Evolutionary conservation across 2,113 vertebrate genomes (phyloP).

Genomic region (Anhinga rufa): DNA sequence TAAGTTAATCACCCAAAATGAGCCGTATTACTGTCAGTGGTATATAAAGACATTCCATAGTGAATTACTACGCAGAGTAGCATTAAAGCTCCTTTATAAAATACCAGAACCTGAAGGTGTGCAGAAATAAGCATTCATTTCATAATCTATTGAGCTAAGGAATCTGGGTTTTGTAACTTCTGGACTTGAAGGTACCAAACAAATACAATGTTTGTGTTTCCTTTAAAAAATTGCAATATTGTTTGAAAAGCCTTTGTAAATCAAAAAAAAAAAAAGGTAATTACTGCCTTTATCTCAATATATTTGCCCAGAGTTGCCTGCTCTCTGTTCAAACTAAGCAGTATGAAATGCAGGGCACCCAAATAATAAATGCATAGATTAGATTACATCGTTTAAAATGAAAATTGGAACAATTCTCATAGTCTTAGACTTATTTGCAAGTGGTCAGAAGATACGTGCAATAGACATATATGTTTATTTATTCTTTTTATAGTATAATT

Average conservation of each 20-base stretch:
- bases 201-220: slow-evolving; percentile 8
- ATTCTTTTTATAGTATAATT: background rate
- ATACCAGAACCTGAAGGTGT: slow-evolving; percentile 61
- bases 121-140: slow-evolving; percentile 65
- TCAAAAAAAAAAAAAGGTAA: background rate
- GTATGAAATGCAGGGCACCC: background rate
- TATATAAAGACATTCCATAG: slow-evolving; percentile 73
- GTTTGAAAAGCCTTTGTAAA: slow-evolving; percentile 27
- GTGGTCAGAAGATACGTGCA: background rate
- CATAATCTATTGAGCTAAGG: slow-evolving; percentile 53
- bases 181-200: slow-evolving; percentile 37
- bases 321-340: background rate
- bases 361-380: background rate
- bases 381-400: background rate
- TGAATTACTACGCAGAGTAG: slow-evolving; percentile 68
- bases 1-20: slow-evolving; percentile 82
- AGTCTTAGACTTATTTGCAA: background rate
- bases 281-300: background rate
- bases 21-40: slow-evolving; percentile 73
- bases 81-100: slow-evolving; percentile 66
- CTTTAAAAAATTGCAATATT: slow-evolving; percentile 13
- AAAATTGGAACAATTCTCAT: background rate
- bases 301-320: background rate
- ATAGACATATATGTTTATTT: background rate
- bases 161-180: slow-evolving; percentile 60